Evolutionary conservation across 2,888 invertebrate species (phyloP).

Genomic region (Copidosoma aretas): DNA sequence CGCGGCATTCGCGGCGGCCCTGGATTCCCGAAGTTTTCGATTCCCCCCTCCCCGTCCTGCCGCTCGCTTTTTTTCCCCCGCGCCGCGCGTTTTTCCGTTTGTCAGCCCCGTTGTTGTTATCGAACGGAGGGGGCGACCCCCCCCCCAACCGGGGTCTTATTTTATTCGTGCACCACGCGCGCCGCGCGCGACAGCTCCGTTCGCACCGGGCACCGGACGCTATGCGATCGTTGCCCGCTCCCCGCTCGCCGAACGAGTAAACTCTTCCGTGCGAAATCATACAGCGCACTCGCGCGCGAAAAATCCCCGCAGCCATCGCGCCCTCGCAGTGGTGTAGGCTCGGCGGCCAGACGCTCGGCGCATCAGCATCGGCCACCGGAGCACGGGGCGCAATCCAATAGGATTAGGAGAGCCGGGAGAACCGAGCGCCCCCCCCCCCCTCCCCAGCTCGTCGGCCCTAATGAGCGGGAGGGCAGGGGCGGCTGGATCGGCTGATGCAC

Average conservation of each 20-base stretch:
- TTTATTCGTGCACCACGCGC: too few species aligned
- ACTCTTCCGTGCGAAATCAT: too few species aligned
- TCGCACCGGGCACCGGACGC: too few species aligned
- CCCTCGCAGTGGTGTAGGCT: too few species aligned
- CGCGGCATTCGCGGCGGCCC: neutral
- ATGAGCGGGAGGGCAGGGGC: conserved; percentile 46
- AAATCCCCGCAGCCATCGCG: too few species aligned
- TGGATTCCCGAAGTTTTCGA: conserved; percentile 39
- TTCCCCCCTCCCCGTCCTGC: conserved; percentile 1
- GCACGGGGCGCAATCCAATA: conserved; percentile 32
- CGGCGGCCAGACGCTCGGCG: too few species aligned
- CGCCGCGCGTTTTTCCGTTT: conserved; percentile 23
- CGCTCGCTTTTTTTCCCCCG: neutral
- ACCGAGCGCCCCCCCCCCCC: too few species aligned
- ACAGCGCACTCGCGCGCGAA: too few species aligned
- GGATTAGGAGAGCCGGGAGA: conserved; percentile 42
- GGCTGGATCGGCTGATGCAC: conserved; percentile 45
- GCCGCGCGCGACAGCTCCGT: too few species aligned
- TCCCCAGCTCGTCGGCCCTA: conserved; percentile 39
- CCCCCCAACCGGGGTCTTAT: neutral
- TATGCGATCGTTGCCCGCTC: too few species aligned
- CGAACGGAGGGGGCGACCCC: conserved; percentile 28
- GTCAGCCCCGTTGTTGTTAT: conserved; percentile 33
- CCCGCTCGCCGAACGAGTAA: too few species aligned
- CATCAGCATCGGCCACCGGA: neutral